A percentile compares a stretch with the other conserved stretches of the same genome.
Evolutionary conservation across 2,888 invertebrate species (phyloP).

Genomic region (Andricus quercusramuli): DNA sequence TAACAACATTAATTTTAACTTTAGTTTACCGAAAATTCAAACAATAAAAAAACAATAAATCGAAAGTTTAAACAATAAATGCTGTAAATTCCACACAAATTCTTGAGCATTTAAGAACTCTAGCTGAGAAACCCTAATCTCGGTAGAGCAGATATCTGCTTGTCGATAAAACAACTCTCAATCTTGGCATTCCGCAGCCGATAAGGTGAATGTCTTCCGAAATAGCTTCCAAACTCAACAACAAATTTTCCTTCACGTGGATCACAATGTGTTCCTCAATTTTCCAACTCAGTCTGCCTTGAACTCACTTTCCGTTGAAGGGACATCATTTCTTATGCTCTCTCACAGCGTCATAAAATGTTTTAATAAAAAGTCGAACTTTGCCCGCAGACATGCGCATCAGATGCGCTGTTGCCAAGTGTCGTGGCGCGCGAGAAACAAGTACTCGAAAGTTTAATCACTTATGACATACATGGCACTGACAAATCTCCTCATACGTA

Average conservation of each 20-base stretch:
- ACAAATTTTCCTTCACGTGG: not conserved
- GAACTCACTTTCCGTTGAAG: not conserved
- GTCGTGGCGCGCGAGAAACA: slow-evolving; percentile 34
- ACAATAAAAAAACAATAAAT: too few relatives aligned
- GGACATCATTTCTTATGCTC: not conserved
- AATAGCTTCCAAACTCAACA: not conserved
- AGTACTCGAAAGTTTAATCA: slow-evolving; percentile 29
- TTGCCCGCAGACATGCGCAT: slow-evolving; percentile 52
- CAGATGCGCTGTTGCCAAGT: slow-evolving; percentile 57
- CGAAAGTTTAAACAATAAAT: too few relatives aligned
- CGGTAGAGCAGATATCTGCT: slow-evolving; percentile 7
- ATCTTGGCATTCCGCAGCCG: not conserved
- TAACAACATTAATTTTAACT: too few relatives aligned
- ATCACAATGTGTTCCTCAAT: not conserved
- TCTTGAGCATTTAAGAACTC: too few relatives aligned
- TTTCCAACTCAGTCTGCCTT: not conserved
- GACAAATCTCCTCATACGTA: slow-evolving; percentile 51
- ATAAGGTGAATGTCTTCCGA: not conserved
- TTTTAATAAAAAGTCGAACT: slow-evolving; percentile 51
- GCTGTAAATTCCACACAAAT: too few relatives aligned
- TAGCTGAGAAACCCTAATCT: too few relatives aligned
- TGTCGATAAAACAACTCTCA: slow-evolving; percentile 21
- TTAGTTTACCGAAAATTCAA: too few relatives aligned
- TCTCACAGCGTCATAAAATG: slow-evolving; percentile 7
- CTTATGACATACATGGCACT: not conserved